Conservation (phyloP, 2,888 invertebrate genomes). For the Orthonychiurus folsomi region DNA sequence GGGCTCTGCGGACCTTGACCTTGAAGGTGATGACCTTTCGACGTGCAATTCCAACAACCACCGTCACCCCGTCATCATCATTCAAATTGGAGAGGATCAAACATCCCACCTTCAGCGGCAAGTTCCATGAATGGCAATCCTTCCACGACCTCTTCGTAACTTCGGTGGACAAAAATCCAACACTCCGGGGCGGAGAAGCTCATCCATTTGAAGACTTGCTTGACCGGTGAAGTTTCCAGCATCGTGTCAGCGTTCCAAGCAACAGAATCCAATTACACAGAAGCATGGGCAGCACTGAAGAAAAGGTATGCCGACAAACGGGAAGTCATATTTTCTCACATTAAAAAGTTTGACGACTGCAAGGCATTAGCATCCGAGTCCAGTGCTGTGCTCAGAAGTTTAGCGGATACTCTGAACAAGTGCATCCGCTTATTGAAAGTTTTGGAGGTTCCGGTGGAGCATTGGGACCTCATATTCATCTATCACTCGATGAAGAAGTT, state of each 20-base stretch:
- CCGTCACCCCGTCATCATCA: neutral
- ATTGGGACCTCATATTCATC: conserved; percentile 9
- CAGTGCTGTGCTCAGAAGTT: neutral
- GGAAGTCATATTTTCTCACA: conserved; percentile 16
- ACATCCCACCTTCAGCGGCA: conserved; percentile 20
- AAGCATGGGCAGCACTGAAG: conserved; percentile 19
- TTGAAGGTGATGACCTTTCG: neutral
- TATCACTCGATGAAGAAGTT: neutral
- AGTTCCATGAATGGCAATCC: conserved; percentile 19
- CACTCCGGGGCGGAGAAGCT: conserved; percentile 20
- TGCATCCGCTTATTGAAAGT: conserved; percentile 6
- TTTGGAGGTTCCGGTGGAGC: neutral
- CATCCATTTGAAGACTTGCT: conserved; percentile 16
- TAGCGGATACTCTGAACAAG: conserved; percentile 6
- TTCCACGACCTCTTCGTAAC: conserved; percentile 20
- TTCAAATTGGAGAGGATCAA: conserved; percentile 21
- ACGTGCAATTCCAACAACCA: too few species aligned
- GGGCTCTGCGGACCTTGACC: neutral
- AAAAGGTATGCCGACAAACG: conserved; percentile 19
- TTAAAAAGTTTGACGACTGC: conserved; percentile 5
- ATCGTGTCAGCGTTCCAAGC: conserved; percentile 19
- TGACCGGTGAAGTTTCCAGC: conserved; percentile 18
- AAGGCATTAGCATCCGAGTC: neutral
- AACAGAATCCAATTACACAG: conserved; percentile 15
- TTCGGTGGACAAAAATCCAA: conserved; percentile 6